Base-by-base conservation (phyloP, 2,797 vertebrate species). In the Sebastes trivittatus region DNA sequence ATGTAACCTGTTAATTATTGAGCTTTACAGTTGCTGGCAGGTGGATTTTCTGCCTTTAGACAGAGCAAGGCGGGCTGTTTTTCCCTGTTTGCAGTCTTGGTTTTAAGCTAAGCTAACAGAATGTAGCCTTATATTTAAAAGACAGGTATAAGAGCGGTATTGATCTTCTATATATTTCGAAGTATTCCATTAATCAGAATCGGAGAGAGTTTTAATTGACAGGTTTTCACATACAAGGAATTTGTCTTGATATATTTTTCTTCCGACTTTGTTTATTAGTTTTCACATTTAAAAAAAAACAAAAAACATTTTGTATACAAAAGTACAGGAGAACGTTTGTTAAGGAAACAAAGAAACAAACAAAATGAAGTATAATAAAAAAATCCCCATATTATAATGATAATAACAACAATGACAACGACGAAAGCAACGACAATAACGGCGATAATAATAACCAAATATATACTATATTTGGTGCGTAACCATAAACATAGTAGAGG, bases 171-270 rank as follows among this genome's bases (percentile, higher is more conserved):
- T 46, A 20, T 46, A 18, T 46, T 46, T 0, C 7, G 16, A 46
- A 46, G 42, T 46, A 46, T 46, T 18, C 16, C 42, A 60, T 20
- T 18, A 20, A 32, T 59, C 4, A 58, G 29, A 20, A 32, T 29
- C 7, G 1, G 55, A 58, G 1, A 27, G 0, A 3, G 0, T 7
- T 27, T 59, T 59, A 7, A 59, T 27, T 14, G 23, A 6, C 13
- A 56, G 55, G 23, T 25, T 58, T 58, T 27, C 27, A 30, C 58
- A 60, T 60, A 18, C 58, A 30, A 20, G 2, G 16, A 30, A 46
- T 46, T 46, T 46, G 16, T 18, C 42, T 46, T 18, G 14, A 46
- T 46, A 46, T 46, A 46, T 46, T 46, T 18, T 46, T 46, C 42
- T 42, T 42, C 14, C 42, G 14, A 46, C 14, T 46, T 42, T 14